Percentiles rank a stretch among this genome's conserved stretches.
Evolutionary conservation across 2,888 invertebrate species (phyloP).

Genomic region (Phania funesta): DNA sequence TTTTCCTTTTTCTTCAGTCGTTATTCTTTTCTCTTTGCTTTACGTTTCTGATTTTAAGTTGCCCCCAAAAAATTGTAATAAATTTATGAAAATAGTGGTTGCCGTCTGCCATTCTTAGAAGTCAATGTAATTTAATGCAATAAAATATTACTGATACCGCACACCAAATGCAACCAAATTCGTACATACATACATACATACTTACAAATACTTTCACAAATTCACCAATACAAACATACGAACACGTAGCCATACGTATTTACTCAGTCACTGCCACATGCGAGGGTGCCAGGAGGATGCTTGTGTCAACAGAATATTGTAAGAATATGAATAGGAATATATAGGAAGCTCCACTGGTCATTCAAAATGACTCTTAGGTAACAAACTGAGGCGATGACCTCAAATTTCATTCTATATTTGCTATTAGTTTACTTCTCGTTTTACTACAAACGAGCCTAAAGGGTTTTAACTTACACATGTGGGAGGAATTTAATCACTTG

Average conservation of each 20-base stretch:
- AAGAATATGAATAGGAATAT: neutral
- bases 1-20: neutral
- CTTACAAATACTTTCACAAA: conserved; percentile 6
- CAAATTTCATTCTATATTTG: too few species aligned
- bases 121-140: conserved; percentile 68
- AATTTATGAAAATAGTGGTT: conserved; percentile 68
- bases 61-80: conserved; percentile 55
- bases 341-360: too few species aligned
- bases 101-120: conserved; percentile 67
- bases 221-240: conserved; percentile 41
- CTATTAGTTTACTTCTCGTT: too few species aligned
- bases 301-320: neutral
- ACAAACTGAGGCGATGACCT: too few species aligned
- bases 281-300: neutral
- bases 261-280: conserved; percentile 33
- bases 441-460: too few species aligned
- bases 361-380: too few species aligned
- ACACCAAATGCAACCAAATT: conserved; percentile 53
- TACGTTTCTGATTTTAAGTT: conserved; percentile 22
- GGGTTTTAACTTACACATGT: too few species aligned
- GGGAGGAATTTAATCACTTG: too few species aligned
- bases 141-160: conserved; percentile 66
- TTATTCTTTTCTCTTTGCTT: neutral
- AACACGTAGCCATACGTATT: conserved; percentile 40
- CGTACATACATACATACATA: neutral